phyloP scores from a whole-genome alignment of 2,888 invertebrate genomes.

The Amiota minor region DNA sequence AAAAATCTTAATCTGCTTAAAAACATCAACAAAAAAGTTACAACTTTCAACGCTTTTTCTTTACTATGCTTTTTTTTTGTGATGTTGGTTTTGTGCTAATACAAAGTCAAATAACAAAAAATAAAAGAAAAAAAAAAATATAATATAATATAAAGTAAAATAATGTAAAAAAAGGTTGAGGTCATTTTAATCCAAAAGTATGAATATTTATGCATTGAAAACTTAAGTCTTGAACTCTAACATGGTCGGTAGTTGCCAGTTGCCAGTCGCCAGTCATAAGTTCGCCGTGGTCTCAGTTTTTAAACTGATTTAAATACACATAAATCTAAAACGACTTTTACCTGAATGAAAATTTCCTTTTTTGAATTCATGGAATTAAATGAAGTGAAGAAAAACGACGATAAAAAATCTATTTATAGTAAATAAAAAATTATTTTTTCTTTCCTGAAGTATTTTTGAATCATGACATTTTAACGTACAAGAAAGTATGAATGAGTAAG shows the following conservation, averaged over 20 bases:
- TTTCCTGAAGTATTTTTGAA: too few species aligned
- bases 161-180: constrained; percentile 15
- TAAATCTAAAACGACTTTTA: constrained; percentile 3
- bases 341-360: not conserved
- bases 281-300: not conserved
- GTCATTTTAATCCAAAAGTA: not conserved
- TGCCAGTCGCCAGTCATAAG: too few species aligned
- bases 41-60: too few species aligned
- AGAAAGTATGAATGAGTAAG: not conserved
- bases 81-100: not conserved
- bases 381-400: not conserved
- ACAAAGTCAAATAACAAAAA: not conserved
- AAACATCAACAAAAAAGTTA: too few species aligned
- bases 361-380: not conserved
- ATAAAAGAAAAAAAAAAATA: not conserved
- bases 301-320: constrained; percentile 21
- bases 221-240: constrained; percentile 1
- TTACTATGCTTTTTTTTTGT: too few species aligned
- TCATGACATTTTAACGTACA: not conserved
- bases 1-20: too few species aligned
- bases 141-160: not conserved
- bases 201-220: constrained; percentile 11
- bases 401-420: not conserved
- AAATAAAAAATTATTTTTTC: constrained; percentile 5
- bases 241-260: not conserved